Conservation (phyloP, 2,113 vertebrate genomes). For the Upupa epops region DNA sequence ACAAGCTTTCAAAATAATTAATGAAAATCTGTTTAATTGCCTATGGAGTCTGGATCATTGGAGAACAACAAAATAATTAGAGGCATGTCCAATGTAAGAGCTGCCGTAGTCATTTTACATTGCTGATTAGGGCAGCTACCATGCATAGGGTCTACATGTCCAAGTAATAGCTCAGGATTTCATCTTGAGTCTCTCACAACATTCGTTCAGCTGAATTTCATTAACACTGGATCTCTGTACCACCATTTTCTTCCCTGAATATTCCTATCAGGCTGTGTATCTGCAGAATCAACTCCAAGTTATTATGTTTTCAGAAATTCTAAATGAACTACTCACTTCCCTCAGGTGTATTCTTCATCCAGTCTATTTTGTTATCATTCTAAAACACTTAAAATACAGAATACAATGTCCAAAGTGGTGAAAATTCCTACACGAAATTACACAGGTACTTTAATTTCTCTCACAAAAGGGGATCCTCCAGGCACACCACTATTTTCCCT, state of each 20-base stretch:
- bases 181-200: background rate
- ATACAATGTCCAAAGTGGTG: background rate
- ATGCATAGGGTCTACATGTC: background rate
- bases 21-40: slow-evolving; percentile 40
- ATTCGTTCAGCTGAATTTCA: background rate
- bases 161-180: background rate
- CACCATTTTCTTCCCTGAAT: background rate
- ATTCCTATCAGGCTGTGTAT: background rate
- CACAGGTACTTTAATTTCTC: background rate
- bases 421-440: background rate
- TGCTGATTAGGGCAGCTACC: background rate
- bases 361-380: background rate
- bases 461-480: background rate
- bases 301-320: background rate
- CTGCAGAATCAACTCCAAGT: background rate
- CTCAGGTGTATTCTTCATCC: background rate
- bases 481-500: background rate
- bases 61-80: slow-evolving; percentile 25
- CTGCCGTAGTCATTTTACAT: background rate
- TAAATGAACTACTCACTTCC: background rate
- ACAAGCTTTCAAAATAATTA: slow-evolving; percentile 14
- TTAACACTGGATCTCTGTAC: background rate
- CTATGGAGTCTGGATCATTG: background rate
- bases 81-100: background rate
- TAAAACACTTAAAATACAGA: background rate